Evolutionary conservation across 2,888 invertebrate genomes (phyloP), one percentile per base, ranked within the genome.

Genomic region (Nebria salina): DNA sequence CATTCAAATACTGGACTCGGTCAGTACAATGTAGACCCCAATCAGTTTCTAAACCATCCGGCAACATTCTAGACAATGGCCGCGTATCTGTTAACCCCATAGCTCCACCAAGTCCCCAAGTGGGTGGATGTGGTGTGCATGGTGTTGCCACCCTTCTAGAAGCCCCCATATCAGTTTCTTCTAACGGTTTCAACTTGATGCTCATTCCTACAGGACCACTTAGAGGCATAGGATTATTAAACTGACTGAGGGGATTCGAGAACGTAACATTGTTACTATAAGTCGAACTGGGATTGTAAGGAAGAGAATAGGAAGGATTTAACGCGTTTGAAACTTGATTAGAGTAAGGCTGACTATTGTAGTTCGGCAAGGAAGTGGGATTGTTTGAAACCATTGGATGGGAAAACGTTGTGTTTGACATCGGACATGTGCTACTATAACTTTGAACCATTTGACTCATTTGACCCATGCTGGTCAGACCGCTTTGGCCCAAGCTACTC

Each of bases 181-280:
- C 94, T 87, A 94, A 89, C 83, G 93, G 92, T 88, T 94, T 94
- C 88, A 94, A 89, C 88, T 94, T 94, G 85, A 92, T 91, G 83
- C 90, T 91, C 91, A 92, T 92, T 43, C 90, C 89, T 84, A 88
- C 92, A 89, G 91, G 82, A 88, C 89, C 87, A 65, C 84, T 82
- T 11, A 87, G 77, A 5, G 87, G 86, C 84, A 89, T 90, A 90
- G 76, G 90, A 88, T 88, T 92, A 90, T 88, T 94, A 88, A 86
- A 91, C 89, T 87, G 92, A 89, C 84, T 89, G 83, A 94, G 88
- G 20, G 94, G 94, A 86, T 94, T 93, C 82, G 93, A 92, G 85
- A 94, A 94, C 2, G 93, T 93, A 25, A 91, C 87, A 88, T 91
- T 86, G 87, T 90, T 87, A 85, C 89, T 87, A 83, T 85, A 85